Evolutionary conservation across 2,797 vertebrate genomes (phyloP).

Genomic region (Sebastes dallii): DNA sequence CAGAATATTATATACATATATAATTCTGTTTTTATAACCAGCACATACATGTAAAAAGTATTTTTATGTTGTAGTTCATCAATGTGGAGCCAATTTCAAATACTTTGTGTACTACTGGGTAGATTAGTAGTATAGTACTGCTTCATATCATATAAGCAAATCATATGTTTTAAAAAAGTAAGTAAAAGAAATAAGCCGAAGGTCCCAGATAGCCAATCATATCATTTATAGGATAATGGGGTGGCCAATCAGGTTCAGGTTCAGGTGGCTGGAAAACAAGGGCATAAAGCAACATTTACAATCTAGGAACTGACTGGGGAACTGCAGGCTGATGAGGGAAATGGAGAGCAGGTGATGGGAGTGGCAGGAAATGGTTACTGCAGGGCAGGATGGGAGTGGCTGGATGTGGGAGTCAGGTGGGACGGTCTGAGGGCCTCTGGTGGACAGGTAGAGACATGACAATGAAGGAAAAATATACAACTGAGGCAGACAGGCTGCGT

Average conservation of each 20-base stretch:
- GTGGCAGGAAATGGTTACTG: not conserved
- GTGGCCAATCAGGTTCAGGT: not conserved
- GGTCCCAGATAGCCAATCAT: not conserved
- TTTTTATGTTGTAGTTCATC: no score
- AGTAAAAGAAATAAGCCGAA: not conserved
- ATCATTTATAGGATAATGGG: not conserved
- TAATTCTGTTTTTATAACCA: no score
- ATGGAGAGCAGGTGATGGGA: not conserved
- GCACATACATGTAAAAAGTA: no score
- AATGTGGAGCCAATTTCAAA: no score
- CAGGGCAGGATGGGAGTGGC: no score
- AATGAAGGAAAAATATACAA: fast-evolving
- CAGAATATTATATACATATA: no score
- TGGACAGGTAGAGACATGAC: no score
- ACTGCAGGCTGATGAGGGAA: not conserved
- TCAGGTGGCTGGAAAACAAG: not conserved
- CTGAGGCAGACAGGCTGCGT: no score
- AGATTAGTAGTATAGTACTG: not conserved
- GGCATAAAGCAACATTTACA: not conserved
- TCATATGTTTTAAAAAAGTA: not conserved
- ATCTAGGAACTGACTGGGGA: not conserved
- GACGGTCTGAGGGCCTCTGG: no score
- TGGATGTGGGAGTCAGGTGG: no score
- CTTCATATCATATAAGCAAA: not conserved
- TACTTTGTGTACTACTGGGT: no score